Evolutionary conservation across 64 coral and sea anemone species (phyloP), one percentile per base, ranked within the genome.

Genomic region (Porites lutea): DNA sequence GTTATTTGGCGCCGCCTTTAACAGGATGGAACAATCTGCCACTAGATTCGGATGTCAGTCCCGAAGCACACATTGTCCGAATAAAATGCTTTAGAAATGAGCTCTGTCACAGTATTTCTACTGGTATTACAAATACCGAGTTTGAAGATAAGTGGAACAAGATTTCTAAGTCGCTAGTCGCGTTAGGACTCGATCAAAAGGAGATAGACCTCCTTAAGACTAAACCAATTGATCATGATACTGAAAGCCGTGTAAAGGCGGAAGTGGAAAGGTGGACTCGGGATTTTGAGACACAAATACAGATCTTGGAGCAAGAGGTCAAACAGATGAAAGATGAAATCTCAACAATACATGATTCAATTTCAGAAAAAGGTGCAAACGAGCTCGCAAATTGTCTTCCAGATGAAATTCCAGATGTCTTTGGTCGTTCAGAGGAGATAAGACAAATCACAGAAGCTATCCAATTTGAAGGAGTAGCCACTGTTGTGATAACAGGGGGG

Each of bases 41-140:
- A 14, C n/a, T 23, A 10, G 46, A 21, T 46, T 44, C 13, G 49
- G 90, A 92, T 87, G 46, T 8, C 5, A 77, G 57, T 54, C 53
- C 46, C 10, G 82, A 92, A 65, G 90, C 82, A 5, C 77, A 87
- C 52, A 20, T 92, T 48, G 90, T 87, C 2, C 86, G 82, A 44
- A 86, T 92, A 19, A 92, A 86, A 52, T 60, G 50, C 13, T 92
- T 61, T 14, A 75, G 90, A 64, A 92, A 92, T 72, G 55, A 92
- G 19, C 19, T 92, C 6, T 92, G 71, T 50, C 90, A 92, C 19
- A 63, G 72, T 2, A 74, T 57, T 65, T 76, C 70, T 87, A 68
- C 82, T 49, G 82, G 69, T 4, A 27, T 87, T 4, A 3, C 67
- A 18, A 23, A 75, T 23, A 55, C 8, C 47, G 90, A 87, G 71